These are phyloP conservation scores for Rhyzopertha dominica DNA, from an alignment of 1,140 invertebrate genomes.

Conservation along the genomic window DNA sequence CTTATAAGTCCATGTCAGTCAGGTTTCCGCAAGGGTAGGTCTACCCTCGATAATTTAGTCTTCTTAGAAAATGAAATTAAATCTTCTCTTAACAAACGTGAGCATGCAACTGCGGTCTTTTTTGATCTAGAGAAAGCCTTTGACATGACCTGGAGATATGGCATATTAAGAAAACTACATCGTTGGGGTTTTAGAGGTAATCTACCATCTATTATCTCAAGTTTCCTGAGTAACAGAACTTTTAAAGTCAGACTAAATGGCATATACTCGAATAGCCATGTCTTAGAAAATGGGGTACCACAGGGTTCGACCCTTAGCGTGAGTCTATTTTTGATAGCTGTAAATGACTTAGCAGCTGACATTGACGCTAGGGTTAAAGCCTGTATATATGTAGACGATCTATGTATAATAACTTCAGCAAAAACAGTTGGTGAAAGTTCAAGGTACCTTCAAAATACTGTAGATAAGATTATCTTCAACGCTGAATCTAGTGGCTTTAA, in stretches of 20 bases:
- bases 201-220: slow-evolving; percentile 8
- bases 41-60: slow-evolving; percentile 12
- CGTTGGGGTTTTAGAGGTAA: slow-evolving; percentile 18
- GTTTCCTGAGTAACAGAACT: slow-evolving; percentile 12
- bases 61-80: slow-evolving; percentile 15
- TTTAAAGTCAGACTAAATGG: slow-evolving; percentile 16
- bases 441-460: slow-evolving; percentile 3
- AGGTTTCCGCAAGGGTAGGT: slow-evolving; percentile 12
- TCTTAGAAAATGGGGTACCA: slow-evolving; percentile 17
- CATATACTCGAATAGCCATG: not conserved
- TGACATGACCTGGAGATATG: slow-evolving; percentile 22
- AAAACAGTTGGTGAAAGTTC: not conserved
- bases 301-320: slow-evolving; percentile 17
- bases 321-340: slow-evolving; percentile 17
- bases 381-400: slow-evolving; percentile 17
- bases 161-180: slow-evolving; percentile 15
- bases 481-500: slow-evolving; percentile 7
- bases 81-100: slow-evolving; percentile 7
- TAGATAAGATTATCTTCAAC: slow-evolving; percentile 6
- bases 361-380: slow-evolving; percentile 1
- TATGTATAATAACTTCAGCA: slow-evolving; percentile 7
- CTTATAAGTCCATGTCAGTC: slow-evolving; percentile 2
- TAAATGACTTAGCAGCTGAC: slow-evolving; percentile 8
- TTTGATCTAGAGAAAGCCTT: slow-evolving; percentile 22
- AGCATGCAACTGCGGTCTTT: slow-evolving; percentile 14